Percentiles rank a stretch among this genome's conserved stretches.
phyloP scores from a whole-genome alignment of 2,797 vertebrate genomes.

The Rousettus madagascariensis region DNA sequence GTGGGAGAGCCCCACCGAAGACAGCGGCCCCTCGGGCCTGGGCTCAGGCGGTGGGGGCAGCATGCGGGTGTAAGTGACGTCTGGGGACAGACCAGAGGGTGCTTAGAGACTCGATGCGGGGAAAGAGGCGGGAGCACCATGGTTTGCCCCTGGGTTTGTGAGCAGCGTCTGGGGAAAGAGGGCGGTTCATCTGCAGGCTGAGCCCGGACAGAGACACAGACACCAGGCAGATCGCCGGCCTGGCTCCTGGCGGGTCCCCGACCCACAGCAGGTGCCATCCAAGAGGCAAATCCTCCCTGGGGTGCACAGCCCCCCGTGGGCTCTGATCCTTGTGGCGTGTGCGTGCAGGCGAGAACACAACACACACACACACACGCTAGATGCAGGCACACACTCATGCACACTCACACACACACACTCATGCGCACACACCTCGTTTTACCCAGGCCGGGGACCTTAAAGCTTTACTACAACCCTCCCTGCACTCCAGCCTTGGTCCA shows the following conservation, averaged over 20 bases:
- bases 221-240: background rate
- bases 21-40: background rate
- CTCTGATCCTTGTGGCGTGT: fast-evolving
- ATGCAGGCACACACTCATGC: background rate
- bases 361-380: no score
- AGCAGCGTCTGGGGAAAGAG: background rate
- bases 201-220: background rate
- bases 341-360: fast-evolving
- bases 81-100: background rate
- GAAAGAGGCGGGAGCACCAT: fast-evolving
- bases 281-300: background rate
- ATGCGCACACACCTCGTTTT: background rate
- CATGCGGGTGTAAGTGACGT: background rate
- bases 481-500: background rate
- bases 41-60: background rate
- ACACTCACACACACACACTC: fast-evolving
- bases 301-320: fast-evolving
- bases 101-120: background rate
- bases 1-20: background rate
- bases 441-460: background rate
- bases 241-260: background rate
- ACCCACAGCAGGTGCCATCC: background rate
- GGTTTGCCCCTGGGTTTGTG: fast-evolving
- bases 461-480: background rate
- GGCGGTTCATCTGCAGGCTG: background rate